A percentile compares a stretch with the other conserved stretches of the same genome.
Conservation (phyloP, 2,888 invertebrate species). For the Cephus spinipes region DNA sequence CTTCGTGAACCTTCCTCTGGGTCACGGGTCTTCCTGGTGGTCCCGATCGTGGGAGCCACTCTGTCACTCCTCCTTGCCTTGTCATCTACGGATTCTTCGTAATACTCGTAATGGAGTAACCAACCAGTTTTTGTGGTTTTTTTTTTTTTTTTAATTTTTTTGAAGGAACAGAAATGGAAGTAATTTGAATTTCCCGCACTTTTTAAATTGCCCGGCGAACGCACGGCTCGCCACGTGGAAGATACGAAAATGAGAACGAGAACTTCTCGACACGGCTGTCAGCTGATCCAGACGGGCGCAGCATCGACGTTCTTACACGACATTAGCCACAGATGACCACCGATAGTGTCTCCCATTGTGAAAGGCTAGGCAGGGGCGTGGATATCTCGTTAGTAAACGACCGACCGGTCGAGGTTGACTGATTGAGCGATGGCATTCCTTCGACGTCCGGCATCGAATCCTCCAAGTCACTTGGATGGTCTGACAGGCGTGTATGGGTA, state of each 20-base stretch:
- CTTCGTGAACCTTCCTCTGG: constrained; percentile 38
- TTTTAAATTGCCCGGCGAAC: neutral
- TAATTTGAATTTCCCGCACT: neutral
- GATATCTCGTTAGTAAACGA: constrained; percentile 50
- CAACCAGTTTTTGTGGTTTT: neutral
- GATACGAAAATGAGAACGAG: neutral
- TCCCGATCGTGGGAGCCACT: constrained; percentile 38
- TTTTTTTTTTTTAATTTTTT: neutral
- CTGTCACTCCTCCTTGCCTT: constrained; percentile 22
- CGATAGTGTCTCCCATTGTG: constrained; percentile 59
- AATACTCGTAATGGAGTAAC: neutral
- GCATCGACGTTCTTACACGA: constrained; percentile 55
- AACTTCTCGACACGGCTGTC: constrained; percentile 38
- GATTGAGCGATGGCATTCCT: constrained; percentile 43
- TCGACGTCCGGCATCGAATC: constrained; percentile 28
- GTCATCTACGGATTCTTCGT: constrained; percentile 12
- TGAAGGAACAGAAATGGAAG: neutral
- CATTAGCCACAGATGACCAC: constrained; percentile 59
- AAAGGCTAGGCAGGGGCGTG: constrained; percentile 50
- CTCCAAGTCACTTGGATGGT: constrained; percentile 29
- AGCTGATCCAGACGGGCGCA: constrained; percentile 46
- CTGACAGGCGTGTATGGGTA: neutral
- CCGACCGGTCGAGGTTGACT: constrained; percentile 33
- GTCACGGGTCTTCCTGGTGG: constrained; percentile 34
- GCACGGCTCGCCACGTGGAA: neutral